These are phyloP conservation scores for Rhinichthys osculus DNA, from an alignment of 2,797 vertebrate genomes.

Conservation along the genomic window DNA sequence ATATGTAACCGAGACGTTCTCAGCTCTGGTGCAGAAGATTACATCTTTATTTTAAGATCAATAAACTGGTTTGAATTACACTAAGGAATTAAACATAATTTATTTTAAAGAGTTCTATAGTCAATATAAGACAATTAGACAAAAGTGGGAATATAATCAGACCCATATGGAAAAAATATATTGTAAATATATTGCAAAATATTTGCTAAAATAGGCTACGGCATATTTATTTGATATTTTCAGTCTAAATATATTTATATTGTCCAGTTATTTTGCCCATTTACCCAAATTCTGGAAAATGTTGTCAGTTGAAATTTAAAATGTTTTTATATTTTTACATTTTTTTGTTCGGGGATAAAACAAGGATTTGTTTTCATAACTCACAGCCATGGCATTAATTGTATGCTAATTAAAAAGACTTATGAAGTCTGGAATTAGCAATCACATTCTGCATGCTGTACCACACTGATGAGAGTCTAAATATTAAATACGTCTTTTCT, in stretches of 20 bases:
- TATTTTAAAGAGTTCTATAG: neutral
- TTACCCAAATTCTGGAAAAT: neutral
- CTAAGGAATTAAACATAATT: neutral
- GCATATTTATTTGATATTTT: neutral
- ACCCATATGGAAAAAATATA: neutral
- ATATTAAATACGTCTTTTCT: conserved; percentile 62
- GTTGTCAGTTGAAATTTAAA: neutral
- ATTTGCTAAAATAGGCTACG: neutral
- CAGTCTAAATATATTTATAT: neutral
- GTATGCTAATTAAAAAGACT: neutral
- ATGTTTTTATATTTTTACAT: no score
- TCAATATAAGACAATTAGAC: neutral
- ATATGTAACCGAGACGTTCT: neutral
- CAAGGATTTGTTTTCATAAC: neutral
- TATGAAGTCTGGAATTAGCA: neutral
- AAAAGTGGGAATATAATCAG: neutral
- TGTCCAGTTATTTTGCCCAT: neutral
- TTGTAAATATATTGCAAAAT: neutral
- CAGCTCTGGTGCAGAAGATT: neutral
- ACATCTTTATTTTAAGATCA: conserved; percentile 7
- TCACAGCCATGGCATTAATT: neutral
- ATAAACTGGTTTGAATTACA: neutral
- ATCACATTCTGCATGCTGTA: neutral
- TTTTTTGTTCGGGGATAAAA: neutral
- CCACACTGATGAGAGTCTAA: conserved; percentile 37